These are phyloP conservation scores for Drosophila borborema DNA, from an alignment of 2,888 invertebrate genomes.

Conservation along the genomic window DNA sequence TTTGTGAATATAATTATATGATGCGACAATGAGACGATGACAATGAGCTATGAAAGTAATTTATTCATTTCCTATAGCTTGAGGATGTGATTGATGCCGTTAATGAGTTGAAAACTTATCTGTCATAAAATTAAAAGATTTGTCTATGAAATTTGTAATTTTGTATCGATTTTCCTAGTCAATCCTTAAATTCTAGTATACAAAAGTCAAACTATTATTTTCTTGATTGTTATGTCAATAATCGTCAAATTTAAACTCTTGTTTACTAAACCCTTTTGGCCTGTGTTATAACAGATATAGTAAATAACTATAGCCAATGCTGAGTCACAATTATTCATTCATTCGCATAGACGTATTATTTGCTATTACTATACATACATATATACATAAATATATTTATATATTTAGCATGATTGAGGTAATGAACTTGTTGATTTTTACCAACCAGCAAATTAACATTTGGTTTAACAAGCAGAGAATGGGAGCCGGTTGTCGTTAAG, in stretches of 20 bases:
- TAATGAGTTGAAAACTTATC: too few species aligned
- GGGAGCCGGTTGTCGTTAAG: neutral
- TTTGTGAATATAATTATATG: neutral
- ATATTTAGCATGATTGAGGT: neutral
- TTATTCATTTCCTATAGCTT: neutral
- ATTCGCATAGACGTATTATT: neutral
- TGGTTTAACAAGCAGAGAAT: too few species aligned
- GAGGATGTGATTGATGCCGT: neutral
- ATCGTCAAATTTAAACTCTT: too few species aligned
- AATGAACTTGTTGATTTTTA: neutral
- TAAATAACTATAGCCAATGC: neutral
- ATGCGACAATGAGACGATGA: neutral
- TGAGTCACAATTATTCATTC: neutral
- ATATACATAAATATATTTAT: neutral
- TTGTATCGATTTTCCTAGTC: too few species aligned
- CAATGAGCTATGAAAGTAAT: neutral
- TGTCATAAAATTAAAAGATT: too few species aligned
- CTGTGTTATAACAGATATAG: too few species aligned
- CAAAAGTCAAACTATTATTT: too few species aligned
- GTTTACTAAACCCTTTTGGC: too few species aligned
- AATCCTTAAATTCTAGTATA: too few species aligned
- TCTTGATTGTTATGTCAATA: too few species aligned
- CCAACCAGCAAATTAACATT: too few species aligned
- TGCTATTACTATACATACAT: neutral
- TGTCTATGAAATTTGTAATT: too few species aligned